Percentiles rank a stretch among this genome's conserved stretches.
Evolutionary conservation across 2,113 vertebrate species (phyloP).

Genomic region (Delphinapterus leucas): DNA sequence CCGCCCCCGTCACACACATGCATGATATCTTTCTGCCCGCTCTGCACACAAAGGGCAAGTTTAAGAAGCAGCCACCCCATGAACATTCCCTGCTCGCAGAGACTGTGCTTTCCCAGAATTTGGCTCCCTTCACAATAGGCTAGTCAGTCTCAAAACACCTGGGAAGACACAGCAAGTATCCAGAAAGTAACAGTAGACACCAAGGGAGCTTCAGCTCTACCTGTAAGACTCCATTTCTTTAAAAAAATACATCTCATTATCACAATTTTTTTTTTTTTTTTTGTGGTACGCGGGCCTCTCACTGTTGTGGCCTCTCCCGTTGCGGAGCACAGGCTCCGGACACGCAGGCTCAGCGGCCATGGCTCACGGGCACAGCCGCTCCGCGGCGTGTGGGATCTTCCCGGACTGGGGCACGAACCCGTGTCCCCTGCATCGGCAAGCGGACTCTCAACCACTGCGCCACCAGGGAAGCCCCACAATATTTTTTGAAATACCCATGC

Average conservation of each 20-base stretch:
- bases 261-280: not conserved
- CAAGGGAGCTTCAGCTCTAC: not conserved
- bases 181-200: not conserved
- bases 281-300: too few species aligned
- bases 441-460: too few species aligned
- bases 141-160: conserved; percentile 15
- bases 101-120: not conserved
- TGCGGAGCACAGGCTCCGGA: too few species aligned
- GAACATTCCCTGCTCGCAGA: not conserved
- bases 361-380: too few species aligned
- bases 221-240: not conserved
- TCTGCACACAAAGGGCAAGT: not conserved
- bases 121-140: conserved; percentile 7
- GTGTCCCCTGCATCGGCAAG: too few species aligned
- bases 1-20: not conserved
- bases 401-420: too few species aligned
- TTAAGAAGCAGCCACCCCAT: not conserved
- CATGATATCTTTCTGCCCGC: not conserved
- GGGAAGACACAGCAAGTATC: not conserved
- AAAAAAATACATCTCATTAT: not conserved
- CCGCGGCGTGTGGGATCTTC: too few species aligned
- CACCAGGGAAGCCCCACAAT: not conserved
- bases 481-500: not conserved
- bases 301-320: too few species aligned
- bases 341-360: too few species aligned